Percentiles rank a stretch among this genome's conserved stretches.
These are phyloP conservation scores for Gastrophryne carolinensis DNA, from an alignment of 2,797 vertebrate species.

Conservation along the genomic window DNA sequence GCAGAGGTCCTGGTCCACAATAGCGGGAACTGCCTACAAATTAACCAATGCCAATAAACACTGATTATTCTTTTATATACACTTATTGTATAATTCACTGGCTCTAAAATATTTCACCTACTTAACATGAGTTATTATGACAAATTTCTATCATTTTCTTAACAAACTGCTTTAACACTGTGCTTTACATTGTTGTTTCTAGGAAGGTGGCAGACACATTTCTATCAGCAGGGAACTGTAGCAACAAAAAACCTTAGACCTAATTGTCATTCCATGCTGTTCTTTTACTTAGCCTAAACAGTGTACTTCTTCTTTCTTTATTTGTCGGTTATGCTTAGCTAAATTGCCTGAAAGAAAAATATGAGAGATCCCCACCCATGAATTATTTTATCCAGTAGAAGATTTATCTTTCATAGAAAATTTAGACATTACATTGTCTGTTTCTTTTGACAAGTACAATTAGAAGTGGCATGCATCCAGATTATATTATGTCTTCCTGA, in stretches of 20 bases:
- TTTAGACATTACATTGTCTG: conserved; percentile 55
- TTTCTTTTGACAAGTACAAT: conserved; percentile 63
- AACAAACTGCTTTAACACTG: conserved; percentile 13
- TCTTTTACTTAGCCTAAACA: conserved; percentile 54
- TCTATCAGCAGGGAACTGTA: conserved; percentile 54
- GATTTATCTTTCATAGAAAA: conserved; percentile 63
- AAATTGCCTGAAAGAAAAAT: conserved; percentile 54
- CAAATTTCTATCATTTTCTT: conserved; percentile 19
- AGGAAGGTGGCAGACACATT: conserved; percentile 54
- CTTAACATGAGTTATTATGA: conserved; percentile 15
- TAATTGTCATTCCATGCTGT: conserved; percentile 52
- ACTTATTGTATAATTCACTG: conserved; percentile 3
- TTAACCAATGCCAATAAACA: no score
- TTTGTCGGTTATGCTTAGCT: conserved; percentile 33
- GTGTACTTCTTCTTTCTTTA: conserved; percentile 33
- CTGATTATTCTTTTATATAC: not conserved
- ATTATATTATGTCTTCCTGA: conserved; percentile 56
- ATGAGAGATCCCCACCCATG: conserved; percentile 58
- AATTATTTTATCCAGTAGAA: conserved; percentile 58
- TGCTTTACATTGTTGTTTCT: conserved; percentile 44
- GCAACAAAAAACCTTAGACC: conserved; percentile 26
- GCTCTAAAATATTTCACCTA: not conserved
- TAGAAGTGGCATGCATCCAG: conserved; percentile 53
- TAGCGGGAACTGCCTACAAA: no score
- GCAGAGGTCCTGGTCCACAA: no score